Evolutionary conservation across 2,113 vertebrate genomes (phyloP).

Genomic region (Heterocephalus glaber): DNA sequence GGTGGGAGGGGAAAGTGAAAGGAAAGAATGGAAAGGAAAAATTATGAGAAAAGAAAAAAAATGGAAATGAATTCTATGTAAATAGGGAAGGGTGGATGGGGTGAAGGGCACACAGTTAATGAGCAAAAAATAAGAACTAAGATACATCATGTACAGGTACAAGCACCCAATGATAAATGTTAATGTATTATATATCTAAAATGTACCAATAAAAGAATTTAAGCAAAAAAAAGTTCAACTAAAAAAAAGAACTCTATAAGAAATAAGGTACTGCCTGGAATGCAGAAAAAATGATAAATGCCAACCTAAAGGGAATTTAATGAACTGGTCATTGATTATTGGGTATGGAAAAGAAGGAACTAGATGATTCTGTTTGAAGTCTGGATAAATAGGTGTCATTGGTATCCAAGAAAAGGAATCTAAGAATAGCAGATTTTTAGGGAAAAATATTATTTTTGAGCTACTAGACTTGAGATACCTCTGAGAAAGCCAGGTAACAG

Average conservation of each 20-base stretch:
- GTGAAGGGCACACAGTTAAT: no score
- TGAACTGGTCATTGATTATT: neutral
- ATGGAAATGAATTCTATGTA: no score
- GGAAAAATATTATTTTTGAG: neutral
- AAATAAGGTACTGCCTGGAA: neutral
- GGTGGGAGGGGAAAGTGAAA: no score
- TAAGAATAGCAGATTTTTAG: neutral
- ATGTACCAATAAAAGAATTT: no score
- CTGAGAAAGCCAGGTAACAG: neutral
- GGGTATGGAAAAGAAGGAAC: neutral
- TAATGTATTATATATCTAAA: no score
- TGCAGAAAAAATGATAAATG: constrained; percentile 6
- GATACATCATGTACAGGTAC: no score
- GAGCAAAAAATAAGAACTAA: no score
- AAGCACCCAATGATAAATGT: no score
- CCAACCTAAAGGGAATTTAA: neutral
- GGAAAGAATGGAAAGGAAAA: no score
- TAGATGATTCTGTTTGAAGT: neutral
- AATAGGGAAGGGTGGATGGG: no score
- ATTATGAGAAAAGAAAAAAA: no score
- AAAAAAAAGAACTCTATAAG: neutral
- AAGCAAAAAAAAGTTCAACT: no score
- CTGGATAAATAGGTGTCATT: neutral
- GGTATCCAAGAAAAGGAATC: neutral
- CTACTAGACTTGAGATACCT: neutral